Percentiles rank a stretch among this genome's conserved stretches.
Evolutionary conservation across 2,888 invertebrate genomes (phyloP).

Genomic region (Scaptomyza reducta): DNA sequence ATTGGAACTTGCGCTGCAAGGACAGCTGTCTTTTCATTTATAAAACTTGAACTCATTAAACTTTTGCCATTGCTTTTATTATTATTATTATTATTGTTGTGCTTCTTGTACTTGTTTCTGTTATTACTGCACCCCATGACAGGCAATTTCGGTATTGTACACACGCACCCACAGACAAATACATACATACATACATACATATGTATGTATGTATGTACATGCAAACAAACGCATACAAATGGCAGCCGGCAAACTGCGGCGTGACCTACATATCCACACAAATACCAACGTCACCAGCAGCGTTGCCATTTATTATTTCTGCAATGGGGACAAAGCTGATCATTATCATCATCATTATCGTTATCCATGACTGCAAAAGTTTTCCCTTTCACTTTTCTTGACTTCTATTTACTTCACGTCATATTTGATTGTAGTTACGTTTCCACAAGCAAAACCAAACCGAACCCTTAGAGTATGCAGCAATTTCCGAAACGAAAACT

Average conservation of each 20-base stretch:
- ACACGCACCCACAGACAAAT: constrained; percentile 38
- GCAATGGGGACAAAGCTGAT: constrained; percentile 50
- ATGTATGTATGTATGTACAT: not conserved
- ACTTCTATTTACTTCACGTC: constrained; percentile 28
- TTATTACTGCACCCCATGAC: constrained; percentile 62
- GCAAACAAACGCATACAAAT: constrained; percentile 49
- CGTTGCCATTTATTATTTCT: constrained; percentile 60
- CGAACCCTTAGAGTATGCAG: constrained; percentile 71
- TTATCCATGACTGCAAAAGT: constrained; percentile 42
- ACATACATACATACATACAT: not conserved
- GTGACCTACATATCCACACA: constrained; percentile 43
- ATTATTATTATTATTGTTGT: constrained; percentile 47
- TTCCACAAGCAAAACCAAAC: constrained; percentile 5
- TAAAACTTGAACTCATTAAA: constrained; percentile 80
- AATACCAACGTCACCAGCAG: constrained; percentile 36
- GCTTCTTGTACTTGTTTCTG: constrained; percentile 46
- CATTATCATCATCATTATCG: constrained; percentile 42
- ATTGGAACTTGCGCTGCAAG: constrained; percentile 60
- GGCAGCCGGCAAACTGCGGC: constrained; percentile 40
- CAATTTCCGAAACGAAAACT: constrained; percentile 73
- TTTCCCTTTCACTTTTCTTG: constrained; percentile 16
- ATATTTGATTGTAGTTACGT: constrained; percentile 15
- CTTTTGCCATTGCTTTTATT: constrained; percentile 65
- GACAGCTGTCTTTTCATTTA: constrained; percentile 72
- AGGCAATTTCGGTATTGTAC: constrained; percentile 55